Conservation (phyloP, 2,113 vertebrate species). For the cattle (Bos taurus) region DNA sequence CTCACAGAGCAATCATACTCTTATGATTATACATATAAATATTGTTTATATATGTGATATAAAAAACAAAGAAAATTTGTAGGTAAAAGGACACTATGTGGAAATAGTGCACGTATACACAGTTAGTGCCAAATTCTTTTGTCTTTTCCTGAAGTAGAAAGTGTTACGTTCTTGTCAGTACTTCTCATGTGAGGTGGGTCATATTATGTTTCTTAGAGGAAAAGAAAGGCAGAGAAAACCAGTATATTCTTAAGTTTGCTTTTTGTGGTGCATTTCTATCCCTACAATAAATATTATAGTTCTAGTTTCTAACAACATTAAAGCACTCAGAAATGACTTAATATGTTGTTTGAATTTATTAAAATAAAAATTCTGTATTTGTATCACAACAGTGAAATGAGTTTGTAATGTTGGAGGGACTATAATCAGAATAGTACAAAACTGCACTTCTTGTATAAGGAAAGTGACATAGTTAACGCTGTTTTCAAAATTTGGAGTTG, state of each 20-base stretch:
- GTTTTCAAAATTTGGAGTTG: background rate
- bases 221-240: background rate
- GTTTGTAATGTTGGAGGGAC: background rate
- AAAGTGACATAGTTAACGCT: background rate
- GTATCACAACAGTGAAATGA: background rate
- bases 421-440: background rate
- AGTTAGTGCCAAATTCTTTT: conserved; percentile 23
- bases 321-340: background rate
- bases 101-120: background rate
- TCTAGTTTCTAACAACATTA: background rate
- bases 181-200: background rate
- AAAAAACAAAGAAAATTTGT: conserved; percentile 19
- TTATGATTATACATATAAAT: background rate
- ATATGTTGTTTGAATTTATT: conserved; percentile 8
- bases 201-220: conserved; percentile 14
- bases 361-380: background rate
- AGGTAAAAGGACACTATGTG: background rate
- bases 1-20: background rate
- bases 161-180: conserved; percentile 15
- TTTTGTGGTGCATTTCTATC: background rate
- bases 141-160: background rate
- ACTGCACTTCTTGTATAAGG: background rate
- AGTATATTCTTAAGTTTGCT: background rate
- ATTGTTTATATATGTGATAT: background rate
- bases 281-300: background rate